Base-by-base conservation (phyloP, 2,797 vertebrate genomes). In the Eidolon dupreanum region DNA sequence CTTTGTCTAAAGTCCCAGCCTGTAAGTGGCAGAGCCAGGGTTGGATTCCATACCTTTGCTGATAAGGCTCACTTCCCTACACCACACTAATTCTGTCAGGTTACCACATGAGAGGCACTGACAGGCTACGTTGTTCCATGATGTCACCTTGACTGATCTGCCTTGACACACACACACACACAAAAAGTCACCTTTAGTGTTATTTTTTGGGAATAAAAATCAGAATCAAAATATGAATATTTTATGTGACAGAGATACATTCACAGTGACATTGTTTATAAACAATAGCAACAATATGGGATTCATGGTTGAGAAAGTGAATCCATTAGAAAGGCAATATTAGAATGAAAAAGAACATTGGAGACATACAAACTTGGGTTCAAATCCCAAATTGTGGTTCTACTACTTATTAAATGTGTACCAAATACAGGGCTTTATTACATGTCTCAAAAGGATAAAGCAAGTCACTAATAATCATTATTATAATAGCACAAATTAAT, bases 371-470 rank as follows among this genome's bases (percentile, higher is more conserved):
- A 53, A 53, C 22, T 16, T 73, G 49, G 5, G 9, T 63, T 75
- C 49, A 49, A 89, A 92, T 88, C 15, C 22, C n/a, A 85, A 92
- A 41, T 38, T 81, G 77, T 59, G 61, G 19, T 43, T 96, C n/a
- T 33, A 41, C 4, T 16, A 73, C 16, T 65, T 89, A 73, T 28
- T n/a, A 84, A 85, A 24, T 61, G 22, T 61, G 36, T 2, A 71
- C 28, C 53, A 57, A 73, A 41, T 78, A 81, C 63, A 77, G n/a
- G 19, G 15, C 5, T 91, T 90, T 43, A 51, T 28, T 93, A 3
- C 20, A 26, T 53, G 28, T 28, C 17, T 91, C 53, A 57, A 71
- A 83, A 79, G 28, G 49, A 28, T 20, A 8, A 92, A 93, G 22
- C 8, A 89, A 90, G 7, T 17, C 24, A 70, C 33, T 77, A 38